Conservation (phyloP, 2,888 invertebrate genomes). For the Caenorhabditis sp. region DNA sequence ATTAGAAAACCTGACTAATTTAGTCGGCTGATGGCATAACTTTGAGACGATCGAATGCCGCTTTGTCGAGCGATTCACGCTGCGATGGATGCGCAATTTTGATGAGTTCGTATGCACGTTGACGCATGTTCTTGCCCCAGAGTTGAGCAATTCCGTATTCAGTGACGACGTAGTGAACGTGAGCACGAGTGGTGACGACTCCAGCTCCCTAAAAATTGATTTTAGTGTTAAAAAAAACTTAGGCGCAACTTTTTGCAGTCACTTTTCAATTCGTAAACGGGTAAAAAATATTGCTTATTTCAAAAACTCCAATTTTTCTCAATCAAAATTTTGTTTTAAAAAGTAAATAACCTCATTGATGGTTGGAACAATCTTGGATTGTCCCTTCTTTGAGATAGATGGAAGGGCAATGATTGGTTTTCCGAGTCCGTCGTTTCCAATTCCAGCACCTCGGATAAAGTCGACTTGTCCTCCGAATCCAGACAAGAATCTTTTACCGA, state of each 20-base stretch:
- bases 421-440: slow-evolving; percentile 83
- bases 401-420: slow-evolving; percentile 87
- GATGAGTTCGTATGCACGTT: slow-evolving; percentile 88
- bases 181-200: slow-evolving; percentile 89
- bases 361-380: slow-evolving; percentile 84
- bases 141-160: slow-evolving; percentile 88
- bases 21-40: slow-evolving; percentile 54
- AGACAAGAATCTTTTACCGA: slow-evolving; percentile 81
- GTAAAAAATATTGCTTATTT: too few relatives aligned
- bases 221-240: slow-evolving; percentile 44
- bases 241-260: too few relatives aligned
- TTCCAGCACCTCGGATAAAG: slow-evolving; percentile 89
- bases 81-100: slow-evolving; percentile 89
- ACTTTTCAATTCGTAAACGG: too few relatives aligned
- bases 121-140: slow-evolving; percentile 87
- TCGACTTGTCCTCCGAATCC: slow-evolving; percentile 94
- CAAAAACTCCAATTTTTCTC: too few relatives aligned
- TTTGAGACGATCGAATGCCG: slow-evolving; percentile 80
- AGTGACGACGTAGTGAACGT: slow-evolving; percentile 91
- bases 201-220: slow-evolving; percentile 80
- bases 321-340: background rate
- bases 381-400: slow-evolving; percentile 82
- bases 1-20: slow-evolving; percentile 8
- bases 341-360: slow-evolving; percentile 77
- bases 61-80: slow-evolving; percentile 83